phyloP scores from a whole-genome alignment of 37 sponge, comb jelly and placozoan species.

The Chondrosia reniformis region DNA sequence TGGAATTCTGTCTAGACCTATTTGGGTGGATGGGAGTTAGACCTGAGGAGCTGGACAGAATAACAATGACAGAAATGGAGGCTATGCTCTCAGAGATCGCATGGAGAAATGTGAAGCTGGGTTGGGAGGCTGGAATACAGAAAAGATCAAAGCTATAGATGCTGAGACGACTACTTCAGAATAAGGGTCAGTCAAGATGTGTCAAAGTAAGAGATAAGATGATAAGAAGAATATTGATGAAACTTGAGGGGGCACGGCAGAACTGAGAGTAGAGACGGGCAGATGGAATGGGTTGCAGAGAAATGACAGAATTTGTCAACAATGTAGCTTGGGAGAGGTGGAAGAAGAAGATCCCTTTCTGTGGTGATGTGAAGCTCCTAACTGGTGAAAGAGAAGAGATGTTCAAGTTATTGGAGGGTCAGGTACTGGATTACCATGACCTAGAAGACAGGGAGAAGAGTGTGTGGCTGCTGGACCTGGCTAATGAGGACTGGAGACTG shows the following conservation, averaged over 20 bases:
- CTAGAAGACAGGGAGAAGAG: background rate
- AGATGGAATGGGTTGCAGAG: background rate
- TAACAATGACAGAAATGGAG: background rate
- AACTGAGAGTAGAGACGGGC: no score
- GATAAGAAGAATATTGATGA: background rate
- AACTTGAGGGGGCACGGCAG: background rate
- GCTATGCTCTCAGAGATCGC: background rate
- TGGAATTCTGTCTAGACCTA: background rate
- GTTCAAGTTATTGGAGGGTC: no score
- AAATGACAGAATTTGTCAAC: no score
- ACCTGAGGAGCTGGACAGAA: background rate
- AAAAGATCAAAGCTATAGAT: background rate
- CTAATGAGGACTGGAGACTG: background rate
- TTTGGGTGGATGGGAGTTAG: background rate
- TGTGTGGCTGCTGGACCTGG: background rate
- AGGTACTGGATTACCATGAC: background rate
- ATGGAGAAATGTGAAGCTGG: background rate
- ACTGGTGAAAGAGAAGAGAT: background rate
- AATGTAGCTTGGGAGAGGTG: background rate
- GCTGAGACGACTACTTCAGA: background rate
- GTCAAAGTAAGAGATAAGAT: background rate
- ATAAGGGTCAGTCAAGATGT: background rate
- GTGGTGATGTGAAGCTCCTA: background rate
- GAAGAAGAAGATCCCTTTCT: background rate
- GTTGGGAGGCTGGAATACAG: background rate